Conservation (phyloP, 1,140 invertebrate species). For the Pristionchus pacificus region DNA sequence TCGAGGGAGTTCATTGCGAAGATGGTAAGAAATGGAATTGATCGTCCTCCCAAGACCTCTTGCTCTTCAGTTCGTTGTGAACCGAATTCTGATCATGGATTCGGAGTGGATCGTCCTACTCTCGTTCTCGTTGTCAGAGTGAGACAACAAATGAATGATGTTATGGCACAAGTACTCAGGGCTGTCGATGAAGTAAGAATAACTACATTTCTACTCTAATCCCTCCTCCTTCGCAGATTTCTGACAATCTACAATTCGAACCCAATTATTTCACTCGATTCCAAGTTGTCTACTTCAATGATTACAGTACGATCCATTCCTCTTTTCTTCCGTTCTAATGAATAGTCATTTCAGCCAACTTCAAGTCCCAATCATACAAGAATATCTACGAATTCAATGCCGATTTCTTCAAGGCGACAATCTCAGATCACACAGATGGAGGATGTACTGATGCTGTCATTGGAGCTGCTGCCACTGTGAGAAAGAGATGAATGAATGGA, state of each 20-base stretch:
- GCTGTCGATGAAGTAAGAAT: conserved; percentile 2
- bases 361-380: too few species aligned
- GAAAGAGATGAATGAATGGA: too few species aligned
- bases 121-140: conserved; percentile 28
- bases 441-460: conserved; percentile 3
- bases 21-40: conserved; percentile 18
- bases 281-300: conserved; percentile 31
- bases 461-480: not conserved
- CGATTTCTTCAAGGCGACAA: too few species aligned
- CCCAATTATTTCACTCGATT: conserved; percentile 29
- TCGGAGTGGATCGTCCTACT: conserved; percentile 20
- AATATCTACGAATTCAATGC: too few species aligned
- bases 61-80: conserved; percentile 24
- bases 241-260: conserved; percentile 6
- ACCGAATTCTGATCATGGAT: conserved; percentile 20
- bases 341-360: too few species aligned
- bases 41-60: too few species aligned
- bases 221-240: conserved; percentile 9
- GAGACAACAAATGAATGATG: conserved; percentile 24
- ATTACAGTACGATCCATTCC: conserved; percentile 22
- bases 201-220: too few species aligned
- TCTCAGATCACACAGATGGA: not conserved
- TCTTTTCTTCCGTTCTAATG: too few species aligned
- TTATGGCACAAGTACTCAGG: conserved; percentile 23
- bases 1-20: conserved; percentile 30